Evolutionary conservation across 2,888 invertebrate species (phyloP), one percentile per base, ranked within the genome.

Genomic region (Drosophila cognata): DNA sequence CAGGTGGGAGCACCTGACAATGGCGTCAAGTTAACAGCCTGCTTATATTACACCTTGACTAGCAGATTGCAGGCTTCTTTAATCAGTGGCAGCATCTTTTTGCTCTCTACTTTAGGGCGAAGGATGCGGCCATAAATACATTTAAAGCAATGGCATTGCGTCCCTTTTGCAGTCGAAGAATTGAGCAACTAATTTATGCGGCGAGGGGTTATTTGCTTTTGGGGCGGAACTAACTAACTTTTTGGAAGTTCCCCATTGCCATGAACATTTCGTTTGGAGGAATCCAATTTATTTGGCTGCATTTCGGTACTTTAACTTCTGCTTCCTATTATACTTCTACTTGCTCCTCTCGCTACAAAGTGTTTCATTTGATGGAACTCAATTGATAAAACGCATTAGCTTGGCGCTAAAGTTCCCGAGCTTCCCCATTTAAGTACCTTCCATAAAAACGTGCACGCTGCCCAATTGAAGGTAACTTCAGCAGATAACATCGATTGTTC

Each of bases 331-430:
- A 7, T 18, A 7, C 48, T 25, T 10, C 8, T 28, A 18, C 16
- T 8, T 67, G 67, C 59, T 52, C 70, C 66, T 82, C 31, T 38
- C 53, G 62, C 79, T 70, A 71, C 75, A 88, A 84, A 87, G 84
- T 88, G 89, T 90, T 88, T 74, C 82, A 84, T 87, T 80, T 80
- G 90, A 87, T 90, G 88, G 77, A 87, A 84, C 82, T 78, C 87
- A 89, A 87, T 88, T 89, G 87, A 89, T 88, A 88, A 90, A 90
- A 87, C 78, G 75, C 89, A 88, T 90, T 90, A 87, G 77, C 89
- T 78, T 69, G 78, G 59, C 72, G 71, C 89, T 76, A 71, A 89
- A 86, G 82, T 89, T 84, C 71, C 72, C 52, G 53, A 61, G 50
- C 46, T 51, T 33, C 16, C 51, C 50, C 52, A 63, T 71, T 72